Evolutionary conservation across 2,888 invertebrate species (phyloP), one percentile per base, ranked within the genome.

Genomic region (Pantelozetes paolii): DNA sequence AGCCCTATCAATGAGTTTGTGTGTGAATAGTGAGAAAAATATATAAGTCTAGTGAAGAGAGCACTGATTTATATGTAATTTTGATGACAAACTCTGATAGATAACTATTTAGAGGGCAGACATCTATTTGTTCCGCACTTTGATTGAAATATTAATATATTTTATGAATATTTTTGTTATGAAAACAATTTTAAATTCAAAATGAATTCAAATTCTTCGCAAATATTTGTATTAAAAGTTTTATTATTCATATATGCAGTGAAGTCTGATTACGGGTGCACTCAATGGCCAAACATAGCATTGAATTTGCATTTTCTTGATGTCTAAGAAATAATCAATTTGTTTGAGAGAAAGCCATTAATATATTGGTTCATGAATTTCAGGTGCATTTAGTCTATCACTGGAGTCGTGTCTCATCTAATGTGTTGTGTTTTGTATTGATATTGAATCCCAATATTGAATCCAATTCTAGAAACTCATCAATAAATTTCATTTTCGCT

Each of bases 401-500:
- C 23, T 54, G 54, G 54, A 20, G 9, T 6, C 11, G 54, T 54
- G 54, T 54, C 54, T 54, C 23, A 23, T 23, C 54, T 23, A 23
- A 54, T 50, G 20, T 50, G 6, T 54, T 23, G n/a, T 67, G 20
- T 1, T 18, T 59, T 28, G 18, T 59, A 28, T 59, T 59, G 59
- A 48, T 59, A 59, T 30, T 50, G 50, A 11, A n/a, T n/a, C n/a
- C n/a, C n/a, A n/a, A n/a, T 18, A 30, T 59, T 67, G 40, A 67
- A 67, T 36, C 67, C 67, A 67, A 67, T 67, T 67, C 67, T 36
- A 9, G 40, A 40, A 67, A 67, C 67, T 67, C 67, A 67, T 67
- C 67, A 67, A 67, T 67, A 67, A 67, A 67, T 67, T 67, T 67
- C 40, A 40, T 67, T 67, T 67, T 42, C 32, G 15, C 36, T 32